These are phyloP conservation scores for Lophura nycthemera DNA, from an alignment of 2,113 vertebrate genomes.

Conservation along the genomic window DNA sequence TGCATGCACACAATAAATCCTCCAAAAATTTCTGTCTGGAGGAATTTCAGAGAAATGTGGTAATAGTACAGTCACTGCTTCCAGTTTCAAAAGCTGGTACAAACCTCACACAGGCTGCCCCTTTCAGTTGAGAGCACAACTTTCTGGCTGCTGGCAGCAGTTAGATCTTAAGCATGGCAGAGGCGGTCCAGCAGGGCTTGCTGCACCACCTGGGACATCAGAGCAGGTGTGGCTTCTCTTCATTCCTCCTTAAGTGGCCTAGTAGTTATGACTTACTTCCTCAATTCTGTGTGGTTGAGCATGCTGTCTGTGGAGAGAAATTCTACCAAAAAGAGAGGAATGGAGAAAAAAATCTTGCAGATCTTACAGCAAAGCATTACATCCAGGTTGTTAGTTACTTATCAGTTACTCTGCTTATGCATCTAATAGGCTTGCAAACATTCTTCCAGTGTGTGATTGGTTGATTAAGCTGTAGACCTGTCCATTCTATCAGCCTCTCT, in stretches of 20 bases:
- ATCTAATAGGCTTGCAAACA: not conserved
- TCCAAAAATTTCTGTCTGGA: not conserved
- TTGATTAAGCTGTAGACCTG: not conserved
- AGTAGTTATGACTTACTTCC: not conserved
- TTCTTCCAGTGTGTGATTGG: not conserved
- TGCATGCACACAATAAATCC: fast-evolving
- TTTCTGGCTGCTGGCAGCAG: not conserved
- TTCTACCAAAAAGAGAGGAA: not conserved
- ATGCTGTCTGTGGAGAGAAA: fast-evolving
- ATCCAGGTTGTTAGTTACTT: not conserved
- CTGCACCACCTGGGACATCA: not conserved
- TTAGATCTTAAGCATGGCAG: fast-evolving
- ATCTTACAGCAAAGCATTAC: not conserved
- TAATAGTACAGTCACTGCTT: not conserved
- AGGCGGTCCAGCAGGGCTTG: not conserved
- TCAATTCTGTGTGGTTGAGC: not conserved
- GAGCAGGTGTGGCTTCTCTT: not conserved
- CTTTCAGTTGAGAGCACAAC: fast-evolving
- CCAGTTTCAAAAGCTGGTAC: not conserved
- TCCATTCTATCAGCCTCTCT: not conserved
- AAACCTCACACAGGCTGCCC: not conserved
- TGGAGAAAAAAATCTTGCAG: not conserved
- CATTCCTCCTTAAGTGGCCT: not conserved
- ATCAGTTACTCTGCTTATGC: not conserved
- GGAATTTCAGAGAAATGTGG: not conserved